Conservation (phyloP, 2,797 vertebrate species). For the Perodicticus potto region DNA sequence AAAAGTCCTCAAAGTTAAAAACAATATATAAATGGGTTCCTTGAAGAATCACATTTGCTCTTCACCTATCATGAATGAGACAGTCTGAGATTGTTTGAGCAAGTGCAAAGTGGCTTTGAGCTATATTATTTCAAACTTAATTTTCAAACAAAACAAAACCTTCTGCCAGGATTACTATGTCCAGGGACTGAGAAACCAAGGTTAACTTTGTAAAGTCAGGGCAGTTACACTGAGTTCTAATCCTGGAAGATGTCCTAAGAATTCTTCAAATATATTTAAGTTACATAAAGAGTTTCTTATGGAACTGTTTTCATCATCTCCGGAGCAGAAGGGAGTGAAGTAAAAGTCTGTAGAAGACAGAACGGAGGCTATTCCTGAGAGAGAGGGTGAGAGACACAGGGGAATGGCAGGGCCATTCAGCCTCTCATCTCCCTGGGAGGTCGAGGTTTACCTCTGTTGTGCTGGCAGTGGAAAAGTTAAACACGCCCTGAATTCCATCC, state of each 20-base stretch:
- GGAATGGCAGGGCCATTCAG: neutral
- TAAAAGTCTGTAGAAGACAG: neutral
- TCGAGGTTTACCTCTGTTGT: conserved; percentile 57
- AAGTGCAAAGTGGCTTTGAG: conserved; percentile 2
- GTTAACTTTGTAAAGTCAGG: neutral
- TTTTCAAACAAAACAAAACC: neutral
- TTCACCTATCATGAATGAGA: neutral
- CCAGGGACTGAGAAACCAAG: neutral
- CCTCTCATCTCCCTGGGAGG: conserved; percentile 54
- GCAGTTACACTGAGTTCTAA: conserved; percentile 24
- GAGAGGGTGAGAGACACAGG: neutral
- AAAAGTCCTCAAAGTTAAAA: conserved; percentile 56
- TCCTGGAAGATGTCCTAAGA: neutral
- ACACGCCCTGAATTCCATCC: neutral
- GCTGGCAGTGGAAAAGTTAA: conserved; percentile 62
- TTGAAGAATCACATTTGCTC: conserved; percentile 2
- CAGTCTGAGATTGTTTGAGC: conserved; percentile 30
- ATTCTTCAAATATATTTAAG: conserved; percentile 20
- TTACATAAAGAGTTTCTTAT: neutral
- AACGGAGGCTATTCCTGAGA: neutral
- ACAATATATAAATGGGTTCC: conserved; percentile 55
- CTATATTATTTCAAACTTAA: conserved; percentile 25
- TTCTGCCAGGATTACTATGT: neutral
- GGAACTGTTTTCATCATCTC: neutral
- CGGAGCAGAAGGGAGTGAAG: conserved; percentile 24